Evolutionary conservation across 2,113 vertebrate genomes (phyloP).

Genomic region (Laticauda laticaudata): DNA sequence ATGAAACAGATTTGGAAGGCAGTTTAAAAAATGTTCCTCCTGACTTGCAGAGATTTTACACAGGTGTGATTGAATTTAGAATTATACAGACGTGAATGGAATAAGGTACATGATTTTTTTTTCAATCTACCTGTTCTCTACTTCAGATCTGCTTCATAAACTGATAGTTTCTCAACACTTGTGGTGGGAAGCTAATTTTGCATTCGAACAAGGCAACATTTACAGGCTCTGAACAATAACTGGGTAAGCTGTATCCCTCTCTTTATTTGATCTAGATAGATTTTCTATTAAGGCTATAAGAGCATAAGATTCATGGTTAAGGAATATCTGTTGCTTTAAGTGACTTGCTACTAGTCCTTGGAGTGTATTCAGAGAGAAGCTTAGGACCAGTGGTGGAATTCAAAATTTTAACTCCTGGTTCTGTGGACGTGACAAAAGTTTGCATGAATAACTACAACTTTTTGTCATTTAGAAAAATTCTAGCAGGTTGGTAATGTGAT

Average conservation of each 20-base stretch:
- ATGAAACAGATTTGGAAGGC: neutral
- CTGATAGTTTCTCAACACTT: constrained; percentile 7
- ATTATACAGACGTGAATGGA: neutral
- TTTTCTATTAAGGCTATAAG: constrained; percentile 26
- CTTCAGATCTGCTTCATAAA: neutral
- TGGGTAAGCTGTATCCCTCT: constrained; percentile 16
- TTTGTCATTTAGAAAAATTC: too few relatives aligned
- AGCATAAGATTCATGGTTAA: neutral
- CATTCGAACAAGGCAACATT: constrained; percentile 13
- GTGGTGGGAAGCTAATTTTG: constrained; percentile 6
- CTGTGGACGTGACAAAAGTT: too few relatives aligned
- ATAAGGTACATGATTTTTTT: neutral
- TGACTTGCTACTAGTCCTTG: neutral
- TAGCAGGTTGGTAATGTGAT: neutral
- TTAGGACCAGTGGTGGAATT: too few relatives aligned
- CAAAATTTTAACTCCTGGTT: too few relatives aligned
- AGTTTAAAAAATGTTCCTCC: neutral
- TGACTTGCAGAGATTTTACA: neutral
- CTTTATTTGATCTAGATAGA: constrained; percentile 20
- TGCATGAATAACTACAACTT: too few relatives aligned
- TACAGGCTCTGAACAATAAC: constrained; percentile 15
- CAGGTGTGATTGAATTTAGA: constrained; percentile 9
- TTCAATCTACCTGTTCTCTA: neutral
- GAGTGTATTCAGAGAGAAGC: neutral
- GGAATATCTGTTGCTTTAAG: neutral